phyloP scores from a whole-genome alignment of 30 jellyfish, hydroid and myxozoan species.

The Aurelia sp. region DNA sequence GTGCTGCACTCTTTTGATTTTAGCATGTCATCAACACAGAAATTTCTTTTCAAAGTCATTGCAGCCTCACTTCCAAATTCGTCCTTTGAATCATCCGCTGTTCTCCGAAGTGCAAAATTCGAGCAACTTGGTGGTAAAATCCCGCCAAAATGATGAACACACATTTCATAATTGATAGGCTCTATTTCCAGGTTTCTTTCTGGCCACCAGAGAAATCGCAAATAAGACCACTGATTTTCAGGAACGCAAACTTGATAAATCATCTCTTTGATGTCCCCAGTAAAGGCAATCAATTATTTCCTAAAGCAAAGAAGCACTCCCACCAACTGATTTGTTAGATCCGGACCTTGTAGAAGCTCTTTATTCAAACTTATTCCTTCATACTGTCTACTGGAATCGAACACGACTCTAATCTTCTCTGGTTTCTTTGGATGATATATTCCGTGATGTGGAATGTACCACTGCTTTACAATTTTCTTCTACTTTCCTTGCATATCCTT shows the following conservation, averaged over 20 bases:
- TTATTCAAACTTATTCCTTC: constrained; percentile 57
- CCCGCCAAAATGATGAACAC: constrained; percentile 69
- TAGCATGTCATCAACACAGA: constrained; percentile 72
- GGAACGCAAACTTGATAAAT: constrained; percentile 49
- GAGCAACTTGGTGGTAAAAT: constrained; percentile 46
- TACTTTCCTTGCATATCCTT: constrained; percentile 51
- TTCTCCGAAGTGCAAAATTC: constrained; percentile 22
- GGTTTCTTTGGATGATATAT: constrained; percentile 81
- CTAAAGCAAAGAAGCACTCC: constrained; percentile 70
- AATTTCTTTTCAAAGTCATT: constrained; percentile 23
- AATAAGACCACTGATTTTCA: constrained; percentile 52
- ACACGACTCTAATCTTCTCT: constrained; percentile 71
- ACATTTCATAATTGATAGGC: constrained; percentile 61
- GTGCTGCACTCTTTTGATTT: constrained; percentile 47
- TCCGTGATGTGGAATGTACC: constrained; percentile 66
- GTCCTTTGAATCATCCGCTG: constrained; percentile 35
- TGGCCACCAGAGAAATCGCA: constrained; percentile 64
- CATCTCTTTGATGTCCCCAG: constrained; percentile 69
- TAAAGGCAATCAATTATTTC: constrained; percentile 57
- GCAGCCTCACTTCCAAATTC: constrained; percentile 37
- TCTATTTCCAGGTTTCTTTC: constrained; percentile 37
- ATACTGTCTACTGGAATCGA: constrained; percentile 55
- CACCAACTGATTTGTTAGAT: constrained; percentile 60
- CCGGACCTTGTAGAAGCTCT: constrained; percentile 63
- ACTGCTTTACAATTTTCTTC: constrained; percentile 13